Evolutionary conservation across 2,888 invertebrate species (phyloP), one percentile per base, ranked within the genome.

Genomic region (Nomada fucata): DNA sequence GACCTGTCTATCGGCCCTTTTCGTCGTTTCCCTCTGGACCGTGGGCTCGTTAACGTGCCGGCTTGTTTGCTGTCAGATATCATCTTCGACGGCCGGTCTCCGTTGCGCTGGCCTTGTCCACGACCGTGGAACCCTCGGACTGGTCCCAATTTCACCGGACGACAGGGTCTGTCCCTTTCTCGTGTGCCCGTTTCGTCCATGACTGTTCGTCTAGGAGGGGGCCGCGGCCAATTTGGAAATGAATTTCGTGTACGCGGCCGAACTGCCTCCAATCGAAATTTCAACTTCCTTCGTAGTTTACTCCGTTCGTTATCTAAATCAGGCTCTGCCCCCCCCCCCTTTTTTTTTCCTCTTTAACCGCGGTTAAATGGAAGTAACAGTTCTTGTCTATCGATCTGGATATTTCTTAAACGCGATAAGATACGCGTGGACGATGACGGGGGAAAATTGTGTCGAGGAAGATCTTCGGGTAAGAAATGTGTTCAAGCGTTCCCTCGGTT

Each of bases 1-100:
- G 75, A 36, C 65, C 76, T 63, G 63, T 82, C 76, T 75, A 65
- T 76, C 79, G 79, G 76, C 75, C 83, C 70, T 82, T 78, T 81
- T 70, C 84, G 72, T 68, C 77, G 71, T 79, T 82, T 86, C 77
- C 79, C 71, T 84, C 71, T 47, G 65, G 76, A 76, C 55, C 71
- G 72, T 74, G 75, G 78, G 86, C 90, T 90, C 91, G 89, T 91
- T 91, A 91, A 91, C 90, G 89, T 89, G 88, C 87, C 88, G 86
- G 90, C 88, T 87, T 88, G 91, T 90, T 91, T 89, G 87, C 88
- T 88, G 84, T 79, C 81, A 89, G 90, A 91, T 91, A 90, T 89
- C 88, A 91, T 91, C 91, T 77, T 83, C 82, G 68, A 85, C 81
- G 76, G 86, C 65, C 74, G 76, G 80, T 82, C 72, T 79, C 47